These are phyloP conservation scores for Corbicula japonica DNA, from an alignment of 2,888 invertebrate species.

Conservation along the genomic window DNA sequence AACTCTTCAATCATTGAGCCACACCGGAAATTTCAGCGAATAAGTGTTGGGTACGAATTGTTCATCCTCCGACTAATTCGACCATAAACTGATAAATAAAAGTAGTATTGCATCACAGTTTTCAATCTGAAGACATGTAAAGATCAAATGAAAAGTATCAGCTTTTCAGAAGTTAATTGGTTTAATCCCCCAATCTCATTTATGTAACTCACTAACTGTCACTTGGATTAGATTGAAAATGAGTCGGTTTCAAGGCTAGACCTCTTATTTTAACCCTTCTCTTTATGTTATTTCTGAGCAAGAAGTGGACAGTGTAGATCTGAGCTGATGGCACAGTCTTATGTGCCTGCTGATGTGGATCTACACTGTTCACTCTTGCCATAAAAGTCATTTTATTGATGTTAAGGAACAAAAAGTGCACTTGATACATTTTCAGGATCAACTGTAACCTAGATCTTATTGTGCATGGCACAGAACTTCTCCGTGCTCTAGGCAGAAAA, in stretches of 20 bases:
- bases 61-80: constrained; percentile 9
- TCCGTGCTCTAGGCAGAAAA: constrained; percentile 82
- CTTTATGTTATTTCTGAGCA: not conserved
- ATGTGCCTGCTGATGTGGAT: not conserved
- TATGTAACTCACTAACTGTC: no score
- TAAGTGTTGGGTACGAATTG: constrained; percentile 72
- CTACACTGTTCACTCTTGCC: not conserved
- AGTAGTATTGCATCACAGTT: not conserved
- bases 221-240: not conserved
- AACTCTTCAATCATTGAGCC: constrained; percentile 65
- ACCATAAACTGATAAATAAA: not conserved
- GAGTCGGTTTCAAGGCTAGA: not conserved
- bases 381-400: not conserved
- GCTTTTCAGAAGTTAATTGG: no score
- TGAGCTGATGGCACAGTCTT: not conserved
- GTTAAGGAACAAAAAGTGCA: not conserved
- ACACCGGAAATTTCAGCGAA: constrained; percentile 58
- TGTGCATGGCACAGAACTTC: constrained; percentile 85
- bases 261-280: not conserved
- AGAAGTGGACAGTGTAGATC: not conserved
- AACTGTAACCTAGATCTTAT: constrained; percentile 87
- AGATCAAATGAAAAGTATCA: no score
- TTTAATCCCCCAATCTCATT: no score
- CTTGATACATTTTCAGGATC: constrained; percentile 75
- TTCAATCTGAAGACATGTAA: not conserved